Conservation (phyloP, 2,113 vertebrate genomes). For the Platysteira castanea region DNA sequence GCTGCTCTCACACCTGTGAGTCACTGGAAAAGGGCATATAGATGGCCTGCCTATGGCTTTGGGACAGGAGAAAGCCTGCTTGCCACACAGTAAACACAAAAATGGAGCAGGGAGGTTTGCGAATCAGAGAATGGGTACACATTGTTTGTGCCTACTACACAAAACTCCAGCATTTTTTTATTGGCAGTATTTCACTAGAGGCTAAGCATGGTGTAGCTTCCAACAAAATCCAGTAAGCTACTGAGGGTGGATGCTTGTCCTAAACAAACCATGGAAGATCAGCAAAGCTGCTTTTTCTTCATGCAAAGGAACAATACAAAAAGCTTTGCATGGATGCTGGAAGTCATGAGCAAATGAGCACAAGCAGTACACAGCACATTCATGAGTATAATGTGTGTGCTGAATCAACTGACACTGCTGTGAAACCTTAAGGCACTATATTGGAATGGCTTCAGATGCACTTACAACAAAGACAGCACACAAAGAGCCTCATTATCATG, state of each 20-base stretch:
- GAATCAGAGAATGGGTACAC: not conserved
- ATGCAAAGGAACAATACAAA: not conserved
- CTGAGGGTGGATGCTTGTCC: not conserved
- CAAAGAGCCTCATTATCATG: not conserved
- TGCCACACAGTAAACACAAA: not conserved
- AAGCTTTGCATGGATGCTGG: not conserved
- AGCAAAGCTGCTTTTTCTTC: not conserved
- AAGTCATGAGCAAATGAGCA: not conserved
- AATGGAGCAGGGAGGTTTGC: not conserved
- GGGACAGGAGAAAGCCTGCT: not conserved
- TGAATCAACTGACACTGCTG: not conserved
- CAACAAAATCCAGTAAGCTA: not conserved
- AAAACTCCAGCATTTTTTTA: not conserved
- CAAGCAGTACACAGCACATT: not conserved
- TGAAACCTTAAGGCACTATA: not conserved
- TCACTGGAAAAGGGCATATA: not conserved
- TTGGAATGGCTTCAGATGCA: not conserved
- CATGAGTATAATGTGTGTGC: rapidly evolving
- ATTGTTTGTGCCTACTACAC: not conserved
- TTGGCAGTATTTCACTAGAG: not conserved
- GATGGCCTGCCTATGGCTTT: not conserved
- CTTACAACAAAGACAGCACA: not conserved
- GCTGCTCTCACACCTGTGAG: not conserved
- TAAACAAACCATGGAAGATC: not conserved
- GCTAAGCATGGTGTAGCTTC: not conserved